phyloP scores from a whole-genome alignment of 2,797 vertebrate species.

The Amniataba percoides region DNA sequence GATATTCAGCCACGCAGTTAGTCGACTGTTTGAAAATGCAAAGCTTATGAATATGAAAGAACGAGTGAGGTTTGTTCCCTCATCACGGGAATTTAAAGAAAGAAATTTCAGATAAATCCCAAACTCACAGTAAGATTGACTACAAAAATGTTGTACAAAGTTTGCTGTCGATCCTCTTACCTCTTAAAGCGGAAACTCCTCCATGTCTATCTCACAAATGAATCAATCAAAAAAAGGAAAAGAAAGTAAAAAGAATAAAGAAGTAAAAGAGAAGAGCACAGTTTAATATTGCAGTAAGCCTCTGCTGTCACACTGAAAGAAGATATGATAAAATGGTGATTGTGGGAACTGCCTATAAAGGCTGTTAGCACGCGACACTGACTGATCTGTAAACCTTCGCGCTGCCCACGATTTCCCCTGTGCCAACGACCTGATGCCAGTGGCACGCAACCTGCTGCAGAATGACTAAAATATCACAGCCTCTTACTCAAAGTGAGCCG shows the following conservation, averaged over 20 bases:
- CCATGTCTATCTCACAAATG: background rate
- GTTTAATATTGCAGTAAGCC: background rate
- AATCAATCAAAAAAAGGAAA: background rate
- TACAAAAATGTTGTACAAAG: background rate
- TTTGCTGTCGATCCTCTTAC: conserved; percentile 47
- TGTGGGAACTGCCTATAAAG: conserved; percentile 45
- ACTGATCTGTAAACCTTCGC: conserved; percentile 62
- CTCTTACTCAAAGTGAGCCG: conserved; percentile 42
- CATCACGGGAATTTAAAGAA: background rate
- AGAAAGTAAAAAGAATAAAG: too few species aligned
- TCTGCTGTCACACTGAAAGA: background rate
- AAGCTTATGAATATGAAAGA: background rate
- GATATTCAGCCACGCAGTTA: background rate
- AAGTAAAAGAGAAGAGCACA: background rate
- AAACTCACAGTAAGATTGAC: background rate
- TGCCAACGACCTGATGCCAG: conserved; percentile 63
- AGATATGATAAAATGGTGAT: conserved; percentile 48
- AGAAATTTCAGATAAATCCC: background rate
- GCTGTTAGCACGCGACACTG: conserved; percentile 73
- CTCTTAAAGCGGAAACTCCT: conserved; percentile 22
- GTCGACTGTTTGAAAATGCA: background rate
- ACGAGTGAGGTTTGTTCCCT: background rate
- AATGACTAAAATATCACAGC: conserved; percentile 66
- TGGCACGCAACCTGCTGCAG: conserved; percentile 74
- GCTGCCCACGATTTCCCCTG: conserved; percentile 65